Conservation (phyloP, 2,113 vertebrate species). For the Gambusia affinis region DNA sequence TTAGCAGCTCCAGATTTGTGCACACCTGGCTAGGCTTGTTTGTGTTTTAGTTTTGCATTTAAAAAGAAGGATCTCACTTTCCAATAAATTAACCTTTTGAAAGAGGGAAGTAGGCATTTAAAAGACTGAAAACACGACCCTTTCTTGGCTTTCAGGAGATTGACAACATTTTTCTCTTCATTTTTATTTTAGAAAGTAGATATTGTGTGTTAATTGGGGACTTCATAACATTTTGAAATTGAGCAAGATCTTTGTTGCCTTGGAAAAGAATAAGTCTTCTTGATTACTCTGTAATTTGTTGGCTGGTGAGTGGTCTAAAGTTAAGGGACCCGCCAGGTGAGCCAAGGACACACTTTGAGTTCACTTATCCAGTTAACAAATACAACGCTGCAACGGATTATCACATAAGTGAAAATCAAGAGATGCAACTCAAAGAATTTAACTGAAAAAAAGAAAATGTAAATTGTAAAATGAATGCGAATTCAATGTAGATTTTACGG, state of each 20-base stretch:
- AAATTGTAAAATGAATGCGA: not conserved
- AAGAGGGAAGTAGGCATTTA: not conserved
- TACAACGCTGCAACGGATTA: not conserved
- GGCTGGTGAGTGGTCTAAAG: not conserved
- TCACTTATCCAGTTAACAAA: not conserved
- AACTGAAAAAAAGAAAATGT: not conserved
- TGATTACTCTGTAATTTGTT: slow-evolving; percentile 1
- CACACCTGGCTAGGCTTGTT: slow-evolving; percentile 61
- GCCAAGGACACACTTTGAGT: not conserved
- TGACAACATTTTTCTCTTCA: slow-evolving; percentile 21
- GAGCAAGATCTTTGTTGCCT: not conserved
- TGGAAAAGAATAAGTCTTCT: not conserved
- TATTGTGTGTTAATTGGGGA: not conserved
- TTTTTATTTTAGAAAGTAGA: not conserved
- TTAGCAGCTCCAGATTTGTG: slow-evolving; percentile 17
- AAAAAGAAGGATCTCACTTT: slow-evolving; percentile 37
- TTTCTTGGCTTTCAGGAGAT: slow-evolving; percentile 15
- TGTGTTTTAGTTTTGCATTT: slow-evolving; percentile 42
- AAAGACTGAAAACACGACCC: not conserved
- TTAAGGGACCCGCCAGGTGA: not conserved
- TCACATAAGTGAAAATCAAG: too few species aligned
- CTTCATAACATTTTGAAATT: not conserved
- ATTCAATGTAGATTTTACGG: not conserved
- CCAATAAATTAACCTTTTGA: slow-evolving; percentile 43
- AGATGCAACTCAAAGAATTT: not conserved